Percentiles rank a stretch among this genome's conserved stretches.
Evolutionary conservation across 2,888 invertebrate genomes (phyloP).

Genomic region (Rhagium mordax): DNA sequence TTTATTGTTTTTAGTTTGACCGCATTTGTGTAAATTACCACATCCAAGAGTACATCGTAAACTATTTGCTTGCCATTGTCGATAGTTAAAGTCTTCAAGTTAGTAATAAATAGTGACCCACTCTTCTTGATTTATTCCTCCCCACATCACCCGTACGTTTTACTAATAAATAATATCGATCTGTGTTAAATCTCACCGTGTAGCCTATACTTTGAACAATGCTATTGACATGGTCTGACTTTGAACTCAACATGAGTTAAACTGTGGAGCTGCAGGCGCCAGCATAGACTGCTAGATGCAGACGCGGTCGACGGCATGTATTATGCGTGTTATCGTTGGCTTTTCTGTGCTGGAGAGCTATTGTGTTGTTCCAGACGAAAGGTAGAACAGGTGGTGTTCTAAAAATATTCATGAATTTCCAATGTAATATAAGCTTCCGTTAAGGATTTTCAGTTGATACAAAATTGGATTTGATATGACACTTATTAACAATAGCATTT

Average conservation of each 20-base stretch:
- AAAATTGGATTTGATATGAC: too few species aligned
- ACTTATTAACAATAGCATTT: too few species aligned
- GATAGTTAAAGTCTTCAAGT: not conserved
- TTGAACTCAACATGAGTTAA: not conserved
- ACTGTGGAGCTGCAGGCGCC: conserved; percentile 3
- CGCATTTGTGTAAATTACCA: not conserved
- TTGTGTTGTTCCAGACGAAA: not conserved
- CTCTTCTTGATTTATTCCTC: not conserved
- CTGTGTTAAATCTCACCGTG: not conserved
- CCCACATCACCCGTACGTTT: not conserved
- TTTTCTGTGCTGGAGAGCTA: not conserved
- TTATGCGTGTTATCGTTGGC: not conserved
- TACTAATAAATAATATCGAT: not conserved
- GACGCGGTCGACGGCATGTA: not conserved
- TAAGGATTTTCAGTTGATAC: too few species aligned
- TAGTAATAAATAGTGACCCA: not conserved
- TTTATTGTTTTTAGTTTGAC: not conserved
- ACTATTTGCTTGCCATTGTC: not conserved
- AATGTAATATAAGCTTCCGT: too few species aligned
- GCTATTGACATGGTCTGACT: not conserved
- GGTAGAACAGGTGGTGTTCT: not conserved
- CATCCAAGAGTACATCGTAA: not conserved
- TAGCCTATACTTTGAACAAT: not conserved
- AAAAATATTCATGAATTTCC: not conserved
- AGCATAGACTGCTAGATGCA: not conserved